Evolutionary conservation across 23 tunicate species (phyloP).

Genomic region (Ciona savignyi): DNA sequence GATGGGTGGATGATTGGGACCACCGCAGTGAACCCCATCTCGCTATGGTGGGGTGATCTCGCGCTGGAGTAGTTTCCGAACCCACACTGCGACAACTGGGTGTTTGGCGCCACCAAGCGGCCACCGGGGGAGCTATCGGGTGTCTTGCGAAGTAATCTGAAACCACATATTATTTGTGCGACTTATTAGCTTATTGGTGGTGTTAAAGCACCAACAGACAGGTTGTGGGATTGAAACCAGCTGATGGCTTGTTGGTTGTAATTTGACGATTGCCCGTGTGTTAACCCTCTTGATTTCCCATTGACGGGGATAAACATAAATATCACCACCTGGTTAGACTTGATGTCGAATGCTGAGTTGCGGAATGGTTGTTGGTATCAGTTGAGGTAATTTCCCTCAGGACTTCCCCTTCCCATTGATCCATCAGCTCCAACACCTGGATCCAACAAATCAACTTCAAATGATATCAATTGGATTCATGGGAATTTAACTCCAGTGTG

Average conservation of each 20-base stretch:
- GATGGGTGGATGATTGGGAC: background rate
- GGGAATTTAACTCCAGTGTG: too few species aligned
- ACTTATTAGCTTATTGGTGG: too few species aligned
- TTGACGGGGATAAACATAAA: background rate
- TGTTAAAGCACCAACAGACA: too few species aligned
- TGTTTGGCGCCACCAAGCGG: background rate
- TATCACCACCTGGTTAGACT: conserved; percentile 10
- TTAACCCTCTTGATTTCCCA: background rate
- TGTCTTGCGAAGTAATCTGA: background rate
- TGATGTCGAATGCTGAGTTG: background rate
- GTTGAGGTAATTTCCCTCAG: background rate
- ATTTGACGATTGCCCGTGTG: background rate
- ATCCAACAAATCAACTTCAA: too few species aligned
- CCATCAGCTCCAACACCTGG: conserved; percentile 27
- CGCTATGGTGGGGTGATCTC: background rate
- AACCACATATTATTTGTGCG: too few species aligned
- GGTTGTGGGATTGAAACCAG: too few species aligned
- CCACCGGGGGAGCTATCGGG: background rate
- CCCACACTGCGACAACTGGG: background rate
- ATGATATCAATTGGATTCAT: too few species aligned
- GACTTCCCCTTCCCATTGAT: conserved; percentile 3
- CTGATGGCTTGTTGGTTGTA: too few species aligned
- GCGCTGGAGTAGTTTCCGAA: background rate
- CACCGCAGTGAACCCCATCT: background rate
- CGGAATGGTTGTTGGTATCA: background rate